These are phyloP conservation scores for Anolis carolinensis DNA, from an alignment of 2,113 vertebrate genomes.

Conservation along the genomic window DNA sequence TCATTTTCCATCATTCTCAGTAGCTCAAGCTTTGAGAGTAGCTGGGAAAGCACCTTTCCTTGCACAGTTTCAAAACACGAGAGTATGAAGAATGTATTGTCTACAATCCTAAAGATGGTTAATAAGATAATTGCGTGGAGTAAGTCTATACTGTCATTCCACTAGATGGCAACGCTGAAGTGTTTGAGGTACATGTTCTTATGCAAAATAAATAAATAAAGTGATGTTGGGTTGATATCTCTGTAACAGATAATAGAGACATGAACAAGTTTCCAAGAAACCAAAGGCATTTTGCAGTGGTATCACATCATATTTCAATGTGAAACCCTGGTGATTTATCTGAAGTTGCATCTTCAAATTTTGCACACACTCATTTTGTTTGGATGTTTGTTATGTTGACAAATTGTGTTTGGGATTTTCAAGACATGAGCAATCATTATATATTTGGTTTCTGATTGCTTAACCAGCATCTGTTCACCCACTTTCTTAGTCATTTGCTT, in stretches of 20 bases:
- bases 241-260: neutral
- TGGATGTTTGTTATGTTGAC: neutral
- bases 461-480: neutral
- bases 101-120: neutral
- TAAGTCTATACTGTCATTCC: neutral
- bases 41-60: neutral
- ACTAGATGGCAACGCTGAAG: slow-evolving; percentile 60
- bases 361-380: neutral
- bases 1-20: slow-evolving; percentile 7
- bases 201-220: neutral
- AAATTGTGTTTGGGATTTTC: neutral
- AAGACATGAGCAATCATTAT: neutral
- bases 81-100: neutral
- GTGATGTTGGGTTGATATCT: neutral
- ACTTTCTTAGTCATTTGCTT: neutral
- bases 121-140: rapidly evolving
- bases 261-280: neutral
- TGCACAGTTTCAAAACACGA: neutral
- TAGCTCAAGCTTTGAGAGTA: neutral
- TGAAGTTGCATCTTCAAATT: neutral
- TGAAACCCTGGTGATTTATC: neutral
- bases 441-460: neutral
- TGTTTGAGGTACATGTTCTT: neutral
- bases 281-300: neutral
- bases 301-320: neutral